Percentiles rank a stretch among this genome's conserved stretches.
Evolutionary conservation across 2,797 vertebrate genomes (phyloP).

Genomic region (Gymnocypris eckloni): DNA sequence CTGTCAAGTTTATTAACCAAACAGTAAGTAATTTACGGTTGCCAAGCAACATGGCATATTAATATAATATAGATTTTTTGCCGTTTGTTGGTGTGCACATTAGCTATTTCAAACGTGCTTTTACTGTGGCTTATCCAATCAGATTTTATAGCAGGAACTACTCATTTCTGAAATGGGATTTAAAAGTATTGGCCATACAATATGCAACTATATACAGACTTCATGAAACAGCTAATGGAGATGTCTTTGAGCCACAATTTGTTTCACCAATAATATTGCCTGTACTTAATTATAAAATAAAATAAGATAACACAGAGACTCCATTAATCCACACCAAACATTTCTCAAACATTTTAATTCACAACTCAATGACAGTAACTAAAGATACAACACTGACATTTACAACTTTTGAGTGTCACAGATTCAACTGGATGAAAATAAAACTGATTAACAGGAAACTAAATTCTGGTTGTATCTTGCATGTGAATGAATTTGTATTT

Average conservation of each 20-base stretch:
- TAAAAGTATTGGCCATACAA: neutral
- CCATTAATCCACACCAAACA: slow-evolving; percentile 1
- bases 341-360: slow-evolving; percentile 64
- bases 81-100: neutral
- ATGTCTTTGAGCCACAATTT: neutral
- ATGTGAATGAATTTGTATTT: neutral
- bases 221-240: neutral
- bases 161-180: neutral
- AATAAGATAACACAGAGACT: neutral
- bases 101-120: neutral
- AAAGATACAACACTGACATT: slow-evolving; percentile 69
- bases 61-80: neutral
- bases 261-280: neutral
- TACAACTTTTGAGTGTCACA: slow-evolving; percentile 62
- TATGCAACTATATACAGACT: neutral
- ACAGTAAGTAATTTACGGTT: neutral
- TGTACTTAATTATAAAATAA: neutral
- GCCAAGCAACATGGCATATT: slow-evolving; percentile 1
- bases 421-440: slow-evolving; percentile 54
- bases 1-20: neutral
- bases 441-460: slow-evolving; percentile 36
- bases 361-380: slow-evolving; percentile 66
- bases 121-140: neutral
- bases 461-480: slow-evolving; percentile 27
- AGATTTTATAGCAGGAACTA: neutral